Conservation (phyloP, 1,140 invertebrate species). For the Rhagoletis zephyria region DNA sequence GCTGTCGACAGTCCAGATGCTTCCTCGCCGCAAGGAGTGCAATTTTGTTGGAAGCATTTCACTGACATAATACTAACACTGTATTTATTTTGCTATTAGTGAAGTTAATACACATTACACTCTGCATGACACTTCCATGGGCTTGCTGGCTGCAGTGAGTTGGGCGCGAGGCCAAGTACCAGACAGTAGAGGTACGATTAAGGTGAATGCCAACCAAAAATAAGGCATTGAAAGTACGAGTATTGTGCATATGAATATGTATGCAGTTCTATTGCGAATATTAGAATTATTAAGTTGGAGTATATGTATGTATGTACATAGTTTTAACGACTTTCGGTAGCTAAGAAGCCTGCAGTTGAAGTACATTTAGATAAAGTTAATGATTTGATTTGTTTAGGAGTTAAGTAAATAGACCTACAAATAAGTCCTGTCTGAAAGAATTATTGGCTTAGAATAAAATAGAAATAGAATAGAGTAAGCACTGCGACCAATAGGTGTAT, state of each 20-base stretch:
- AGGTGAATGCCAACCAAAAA: slow-evolving; percentile 1
- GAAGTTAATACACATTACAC: slow-evolving; percentile 51
- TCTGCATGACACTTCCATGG: slow-evolving; percentile 38
- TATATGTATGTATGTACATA: neutral
- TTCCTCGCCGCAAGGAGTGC: slow-evolving; percentile 47
- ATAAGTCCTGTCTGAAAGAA: too few relatives aligned
- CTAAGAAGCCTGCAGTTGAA: neutral
- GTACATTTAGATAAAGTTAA: neutral
- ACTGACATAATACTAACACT: slow-evolving; percentile 48
- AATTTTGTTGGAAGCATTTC: slow-evolving; percentile 50
- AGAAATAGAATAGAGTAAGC: too few relatives aligned
- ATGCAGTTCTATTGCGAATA: neutral
- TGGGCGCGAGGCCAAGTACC: slow-evolving; percentile 5
- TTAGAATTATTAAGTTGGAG: slow-evolving; percentile 19
- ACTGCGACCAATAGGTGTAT: too few relatives aligned
- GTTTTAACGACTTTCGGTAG: slow-evolving; percentile 21
- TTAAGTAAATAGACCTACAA: too few relatives aligned
- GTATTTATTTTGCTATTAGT: slow-evolving; percentile 49
- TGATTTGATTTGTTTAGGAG: neutral
- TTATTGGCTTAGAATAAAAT: too few relatives aligned
- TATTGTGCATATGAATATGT: neutral
- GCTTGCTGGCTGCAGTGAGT: neutral
- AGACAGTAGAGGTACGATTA: too few relatives aligned
- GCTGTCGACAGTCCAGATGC: slow-evolving; percentile 50
- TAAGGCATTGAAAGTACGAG: slow-evolving; percentile 21